Conservation (phyloP, 2,113 vertebrate genomes). For the Phylloscopus trochiloides region DNA sequence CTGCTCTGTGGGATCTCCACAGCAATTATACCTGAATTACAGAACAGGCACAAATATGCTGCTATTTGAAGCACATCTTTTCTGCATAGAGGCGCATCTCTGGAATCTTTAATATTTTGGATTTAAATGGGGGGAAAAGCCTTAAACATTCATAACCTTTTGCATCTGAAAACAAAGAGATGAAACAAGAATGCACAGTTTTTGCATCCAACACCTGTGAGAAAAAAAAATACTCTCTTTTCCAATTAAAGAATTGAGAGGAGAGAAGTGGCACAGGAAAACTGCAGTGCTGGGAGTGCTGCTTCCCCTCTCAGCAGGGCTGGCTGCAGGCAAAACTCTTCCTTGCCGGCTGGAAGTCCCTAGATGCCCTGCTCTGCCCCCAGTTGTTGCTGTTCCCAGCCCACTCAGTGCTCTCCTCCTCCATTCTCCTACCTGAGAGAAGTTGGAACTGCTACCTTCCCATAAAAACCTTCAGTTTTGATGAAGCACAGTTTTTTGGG, state of each 20-base stretch:
- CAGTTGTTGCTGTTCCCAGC: fast-evolving
- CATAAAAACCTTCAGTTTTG: neutral
- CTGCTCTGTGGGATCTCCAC: neutral
- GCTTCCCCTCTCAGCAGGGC: neutral
- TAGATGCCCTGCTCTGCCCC: neutral
- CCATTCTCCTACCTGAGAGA: neutral
- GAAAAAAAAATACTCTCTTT: neutral
- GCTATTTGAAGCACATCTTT: neutral
- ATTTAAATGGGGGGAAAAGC: neutral
- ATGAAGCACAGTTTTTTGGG: neutral
- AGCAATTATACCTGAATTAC: neutral
- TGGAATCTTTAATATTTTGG: neutral
- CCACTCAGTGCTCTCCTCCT: neutral
- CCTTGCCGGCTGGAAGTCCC: neutral
- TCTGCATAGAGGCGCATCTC: neutral
- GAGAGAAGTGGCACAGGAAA: neutral
- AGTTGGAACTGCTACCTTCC: neutral
- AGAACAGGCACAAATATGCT: neutral
- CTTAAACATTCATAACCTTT: neutral
- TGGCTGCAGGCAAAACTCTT: neutral
- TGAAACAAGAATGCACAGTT: neutral
- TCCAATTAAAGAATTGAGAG: neutral
- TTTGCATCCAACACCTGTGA: neutral
- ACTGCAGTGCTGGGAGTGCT: fast-evolving
- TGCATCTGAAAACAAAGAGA: neutral